phyloP scores from a whole-genome alignment of 2,888 invertebrate genomes.

The Parnassius smintheus region DNA sequence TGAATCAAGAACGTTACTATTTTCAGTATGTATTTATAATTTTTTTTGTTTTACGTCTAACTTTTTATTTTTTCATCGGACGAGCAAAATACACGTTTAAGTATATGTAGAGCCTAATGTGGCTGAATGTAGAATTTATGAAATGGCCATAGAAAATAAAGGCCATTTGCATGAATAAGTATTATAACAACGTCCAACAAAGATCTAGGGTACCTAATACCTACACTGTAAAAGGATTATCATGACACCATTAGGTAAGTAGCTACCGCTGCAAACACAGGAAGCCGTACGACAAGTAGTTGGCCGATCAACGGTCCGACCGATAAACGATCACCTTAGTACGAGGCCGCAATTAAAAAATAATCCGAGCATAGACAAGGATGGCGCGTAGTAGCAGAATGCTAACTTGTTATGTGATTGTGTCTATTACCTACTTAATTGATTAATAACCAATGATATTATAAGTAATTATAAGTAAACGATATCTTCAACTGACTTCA shows the following conservation, averaged over 20 bases:
- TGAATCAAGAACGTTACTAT: too few relatives aligned
- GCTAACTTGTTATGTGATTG: not conserved
- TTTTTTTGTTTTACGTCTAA: too few relatives aligned
- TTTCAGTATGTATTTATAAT: too few relatives aligned
- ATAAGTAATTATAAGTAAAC: too few relatives aligned
- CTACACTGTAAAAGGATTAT: conserved; percentile 25
- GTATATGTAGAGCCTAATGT: too few relatives aligned
- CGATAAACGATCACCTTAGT: conserved; percentile 32
- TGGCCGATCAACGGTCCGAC: conserved; percentile 39
- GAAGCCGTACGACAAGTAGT: conserved; percentile 38
- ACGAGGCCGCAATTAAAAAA: conserved; percentile 27
- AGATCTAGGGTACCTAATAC: conserved; percentile 13
- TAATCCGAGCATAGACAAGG: conserved; percentile 24
- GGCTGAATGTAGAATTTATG: too few relatives aligned
- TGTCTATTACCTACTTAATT: conserved; percentile 3
- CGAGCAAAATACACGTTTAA: too few relatives aligned
- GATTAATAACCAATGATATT: too few relatives aligned
- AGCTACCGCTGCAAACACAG: conserved; percentile 31
- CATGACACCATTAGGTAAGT: conserved; percentile 23
- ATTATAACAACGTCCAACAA: not conserved
- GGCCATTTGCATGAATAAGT: conserved; percentile 5
- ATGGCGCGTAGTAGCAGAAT: conserved; percentile 15
- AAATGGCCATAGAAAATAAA: conserved; percentile 27
- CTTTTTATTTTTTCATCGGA: too few relatives aligned
- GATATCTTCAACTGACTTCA: too few relatives aligned